phyloP scores from a whole-genome alignment of 2,113 vertebrate species.

The Gambusia affinis region DNA sequence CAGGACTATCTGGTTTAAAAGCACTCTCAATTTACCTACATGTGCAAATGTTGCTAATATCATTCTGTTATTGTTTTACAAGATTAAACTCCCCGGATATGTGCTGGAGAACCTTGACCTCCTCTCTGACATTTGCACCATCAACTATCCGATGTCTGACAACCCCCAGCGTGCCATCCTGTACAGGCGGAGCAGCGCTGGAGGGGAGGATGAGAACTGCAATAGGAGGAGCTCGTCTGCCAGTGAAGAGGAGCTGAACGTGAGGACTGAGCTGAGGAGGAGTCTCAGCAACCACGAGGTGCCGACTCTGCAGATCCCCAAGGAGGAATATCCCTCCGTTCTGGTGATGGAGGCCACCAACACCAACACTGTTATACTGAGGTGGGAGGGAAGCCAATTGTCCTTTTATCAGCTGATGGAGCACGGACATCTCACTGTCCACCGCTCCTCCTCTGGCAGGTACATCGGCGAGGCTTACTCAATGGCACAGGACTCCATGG shows the following conservation, averaged over 20 bases:
- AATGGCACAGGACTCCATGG: constrained; percentile 90
- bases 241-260: constrained; percentile 57
- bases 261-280: constrained; percentile 55
- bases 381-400: constrained; percentile 68
- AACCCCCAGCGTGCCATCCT: constrained; percentile 92
- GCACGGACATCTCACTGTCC: neutral
- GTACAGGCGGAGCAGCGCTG: constrained; percentile 74
- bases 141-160: constrained; percentile 89
- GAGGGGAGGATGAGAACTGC: constrained; percentile 74
- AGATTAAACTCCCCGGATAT: constrained; percentile 86
- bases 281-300: constrained; percentile 69
- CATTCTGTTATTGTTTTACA: constrained; percentile 39
- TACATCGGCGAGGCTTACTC: constrained; percentile 95
- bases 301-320: constrained; percentile 86
- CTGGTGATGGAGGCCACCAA: constrained; percentile 89
- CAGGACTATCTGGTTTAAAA: no score
- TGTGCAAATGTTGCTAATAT: neutral
- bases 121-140: constrained; percentile 87
- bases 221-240: constrained; percentile 61
- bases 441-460: constrained; percentile 66
- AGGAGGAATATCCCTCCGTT: constrained; percentile 90
- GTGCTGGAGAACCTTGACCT: constrained; percentile 85
- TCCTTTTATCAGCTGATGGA: neutral
- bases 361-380: constrained; percentile 89
- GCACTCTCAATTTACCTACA: neutral